Evolutionary conservation across 2,797 vertebrate genomes (phyloP).

Genomic region (Tragopan temminckii): DNA sequence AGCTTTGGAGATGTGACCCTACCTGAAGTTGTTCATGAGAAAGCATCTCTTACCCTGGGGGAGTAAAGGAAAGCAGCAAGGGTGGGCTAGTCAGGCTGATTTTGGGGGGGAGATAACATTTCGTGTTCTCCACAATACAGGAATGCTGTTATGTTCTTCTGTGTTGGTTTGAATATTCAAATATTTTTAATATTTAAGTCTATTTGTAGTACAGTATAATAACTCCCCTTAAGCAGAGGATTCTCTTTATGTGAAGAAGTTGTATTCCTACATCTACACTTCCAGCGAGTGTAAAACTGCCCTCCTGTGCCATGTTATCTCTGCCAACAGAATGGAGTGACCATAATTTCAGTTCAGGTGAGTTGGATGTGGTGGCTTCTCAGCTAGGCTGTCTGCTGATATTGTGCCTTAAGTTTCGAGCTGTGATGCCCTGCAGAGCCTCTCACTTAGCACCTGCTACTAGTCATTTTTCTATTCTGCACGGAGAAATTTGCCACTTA

Average conservation of each 20-base stretch:
- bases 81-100: neutral
- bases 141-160: neutral
- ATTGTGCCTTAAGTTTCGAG: neutral
- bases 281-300: neutral
- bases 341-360: neutral
- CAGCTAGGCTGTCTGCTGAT: accelerated
- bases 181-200: neutral
- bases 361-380: neutral
- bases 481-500: neutral
- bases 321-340: neutral
- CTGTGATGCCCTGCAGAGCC: neutral
- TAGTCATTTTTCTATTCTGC: neutral
- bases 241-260: neutral
- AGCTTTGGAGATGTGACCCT: neutral
- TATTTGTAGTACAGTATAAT: neutral
- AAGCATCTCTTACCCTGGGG: neutral
- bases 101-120: neutral
- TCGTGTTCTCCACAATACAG: neutral
- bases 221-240: neutral
- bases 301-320: neutral
- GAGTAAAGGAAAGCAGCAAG: neutral
- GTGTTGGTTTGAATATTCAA: neutral
- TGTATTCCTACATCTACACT: neutral
- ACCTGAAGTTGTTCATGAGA: neutral
- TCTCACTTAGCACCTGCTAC: accelerated